phyloP scores from a whole-genome alignment of 2,113 vertebrate genomes.

The Mesocricetus auratus region DNA sequence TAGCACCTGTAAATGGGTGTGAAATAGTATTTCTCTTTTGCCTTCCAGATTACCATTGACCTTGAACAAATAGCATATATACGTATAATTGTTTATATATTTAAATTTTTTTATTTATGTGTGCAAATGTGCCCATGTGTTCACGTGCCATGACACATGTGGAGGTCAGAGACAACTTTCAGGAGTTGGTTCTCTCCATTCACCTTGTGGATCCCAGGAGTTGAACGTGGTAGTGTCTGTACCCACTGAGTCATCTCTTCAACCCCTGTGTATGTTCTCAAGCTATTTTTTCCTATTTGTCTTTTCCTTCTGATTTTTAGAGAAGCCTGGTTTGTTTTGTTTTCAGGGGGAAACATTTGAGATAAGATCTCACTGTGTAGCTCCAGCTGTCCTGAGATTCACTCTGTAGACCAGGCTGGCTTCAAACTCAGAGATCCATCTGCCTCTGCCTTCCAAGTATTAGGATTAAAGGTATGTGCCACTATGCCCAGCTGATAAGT shows the following conservation, averaged over 20 bases:
- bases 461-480: neutral
- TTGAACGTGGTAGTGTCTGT: neutral
- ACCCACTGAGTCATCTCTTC: neutral
- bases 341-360: neutral
- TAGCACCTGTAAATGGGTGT: constrained; percentile 32
- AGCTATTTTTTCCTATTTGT: neutral
- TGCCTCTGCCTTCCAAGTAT: neutral
- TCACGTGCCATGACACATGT: neutral
- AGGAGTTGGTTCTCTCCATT: neutral
- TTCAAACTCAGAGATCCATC: neutral
- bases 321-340: neutral
- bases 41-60: constrained; percentile 27
- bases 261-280: neutral
- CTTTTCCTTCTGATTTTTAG: constrained; percentile 46
- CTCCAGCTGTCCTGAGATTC: neutral
- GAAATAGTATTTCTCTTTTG: constrained; percentile 54
- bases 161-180: neutral
- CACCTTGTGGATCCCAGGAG: neutral
- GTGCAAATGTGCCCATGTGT: neutral
- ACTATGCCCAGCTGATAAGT: neutral
- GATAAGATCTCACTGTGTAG: neutral
- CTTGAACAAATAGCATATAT: constrained; percentile 1
- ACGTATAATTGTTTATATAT: neutral
- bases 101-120: neutral
- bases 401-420: neutral